Evolutionary conservation across 2,888 invertebrate species (phyloP).

Genomic region (Synanthedon tipuliformis): DNA sequence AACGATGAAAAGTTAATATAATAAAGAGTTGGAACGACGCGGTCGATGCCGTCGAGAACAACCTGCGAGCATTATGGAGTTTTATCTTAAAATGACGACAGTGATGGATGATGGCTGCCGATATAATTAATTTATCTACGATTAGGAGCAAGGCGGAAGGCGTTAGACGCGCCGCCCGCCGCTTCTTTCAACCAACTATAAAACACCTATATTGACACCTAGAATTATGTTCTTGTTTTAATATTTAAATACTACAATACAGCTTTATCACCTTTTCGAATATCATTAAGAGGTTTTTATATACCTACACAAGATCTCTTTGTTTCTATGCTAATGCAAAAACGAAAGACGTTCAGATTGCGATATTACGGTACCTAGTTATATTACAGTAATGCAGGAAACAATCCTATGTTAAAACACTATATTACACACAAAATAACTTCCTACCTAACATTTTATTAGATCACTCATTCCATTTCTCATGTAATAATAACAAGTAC

Average conservation of each 20-base stretch:
- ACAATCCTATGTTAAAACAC: no score
- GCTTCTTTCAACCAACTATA: slow-evolving; percentile 6
- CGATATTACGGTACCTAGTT: no score
- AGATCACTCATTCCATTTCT: neutral
- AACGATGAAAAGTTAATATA: neutral
- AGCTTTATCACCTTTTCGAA: no score
- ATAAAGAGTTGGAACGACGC: neutral
- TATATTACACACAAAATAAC: no score
- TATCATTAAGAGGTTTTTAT: no score
- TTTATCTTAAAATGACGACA: slow-evolving; percentile 58
- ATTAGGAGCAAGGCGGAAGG: slow-evolving; percentile 30
- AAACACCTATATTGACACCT: slow-evolving; percentile 24
- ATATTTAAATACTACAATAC: no score
- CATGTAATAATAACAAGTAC: slow-evolving; percentile 9
- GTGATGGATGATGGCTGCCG: slow-evolving; percentile 45
- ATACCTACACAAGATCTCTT: no score
- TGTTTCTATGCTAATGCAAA: no score
- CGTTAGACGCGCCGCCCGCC: neutral
- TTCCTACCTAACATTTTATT: no score
- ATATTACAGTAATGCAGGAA: no score
- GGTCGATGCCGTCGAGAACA: slow-evolving; percentile 18
- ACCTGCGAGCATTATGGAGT: slow-evolving; percentile 31
- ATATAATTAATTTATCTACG: slow-evolving; percentile 57
- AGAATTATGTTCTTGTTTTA: slow-evolving; percentile 9
- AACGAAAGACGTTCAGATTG: no score